Base-by-base conservation (phyloP, 2,113 vertebrate genomes). In the Cyanoliseus patagonus region DNA sequence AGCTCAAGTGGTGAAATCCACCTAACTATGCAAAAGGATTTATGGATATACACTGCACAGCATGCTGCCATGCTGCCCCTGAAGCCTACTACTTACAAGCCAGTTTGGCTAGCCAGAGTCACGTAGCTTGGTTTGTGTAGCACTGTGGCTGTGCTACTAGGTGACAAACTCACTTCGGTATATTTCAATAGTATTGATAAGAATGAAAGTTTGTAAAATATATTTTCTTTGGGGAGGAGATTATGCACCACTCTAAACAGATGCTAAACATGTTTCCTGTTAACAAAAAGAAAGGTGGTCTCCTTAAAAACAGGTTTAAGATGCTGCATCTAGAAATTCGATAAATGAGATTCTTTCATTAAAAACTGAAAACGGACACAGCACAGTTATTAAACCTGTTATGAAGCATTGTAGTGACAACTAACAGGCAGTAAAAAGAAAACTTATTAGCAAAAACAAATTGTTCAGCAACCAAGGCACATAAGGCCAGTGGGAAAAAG, bases 111-210 rank as follows among this genome's bases (percentile, higher is more conserved):
- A 30, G 9, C 13, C 47, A 27, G 46, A 28, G 49, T 31, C 53
- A 31, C 1, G 0, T 13, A 28, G 20, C 17, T 3, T 1, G 6
- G 2, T 24, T 31, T 57, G 52, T 4, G 18, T 47, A 52, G 27
- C 27, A 12, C 18, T 52, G 42, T 17, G 10, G 18, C 0, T 61
- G 66, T 27, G 17, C 59, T 64, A 3, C 18, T 3, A 47, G 27
- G 11, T 28, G 44, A 33, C n/a, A 64, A 61, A 14, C 9, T 44
- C 1, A 0, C 17, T 39, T 0, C 1, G 1, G 6, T 33, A 0
- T 31, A 10, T 61, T 35, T 53, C 66, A 22, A 3, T 1, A 22
- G 20, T 5, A 10, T 4, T 47, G 12, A 35, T 17, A 49, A 2
- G 64, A 53, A 85, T 41, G 15, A 16, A 77, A 70, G 8, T 9